These are phyloP conservation scores for Sarcoramphus papa DNA, from an alignment of 2,797 vertebrate species.

Conservation along the genomic window DNA sequence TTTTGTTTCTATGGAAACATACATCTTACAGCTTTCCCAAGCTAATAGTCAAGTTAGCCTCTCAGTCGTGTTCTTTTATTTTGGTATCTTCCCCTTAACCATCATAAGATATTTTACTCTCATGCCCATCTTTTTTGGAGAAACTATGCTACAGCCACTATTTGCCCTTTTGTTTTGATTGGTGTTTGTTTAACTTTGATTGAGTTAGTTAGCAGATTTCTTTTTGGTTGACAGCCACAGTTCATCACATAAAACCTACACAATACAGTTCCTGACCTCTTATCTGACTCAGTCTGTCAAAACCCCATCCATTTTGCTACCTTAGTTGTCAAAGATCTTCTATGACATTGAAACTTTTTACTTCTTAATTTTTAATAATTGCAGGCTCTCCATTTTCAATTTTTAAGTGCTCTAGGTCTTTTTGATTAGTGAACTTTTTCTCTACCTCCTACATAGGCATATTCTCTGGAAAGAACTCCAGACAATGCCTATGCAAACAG, in stretches of 20 bases:
- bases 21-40: background rate
- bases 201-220: background rate
- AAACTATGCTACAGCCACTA: background rate
- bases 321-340: background rate
- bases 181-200: background rate
- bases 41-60: background rate
- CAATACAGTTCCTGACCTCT: background rate
- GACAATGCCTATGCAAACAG: background rate
- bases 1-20: slow-evolving; percentile 51
- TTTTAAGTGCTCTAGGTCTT: background rate
- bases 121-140: background rate
- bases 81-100: background rate
- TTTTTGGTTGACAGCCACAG: background rate
- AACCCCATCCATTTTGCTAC: background rate
- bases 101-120: background rate
- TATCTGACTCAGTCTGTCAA: background rate
- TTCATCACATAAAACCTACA: background rate
- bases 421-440: background rate
- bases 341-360: background rate
- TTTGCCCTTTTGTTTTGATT: background rate
- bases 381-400: background rate
- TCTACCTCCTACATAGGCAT: background rate
- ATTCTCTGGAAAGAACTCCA: background rate
- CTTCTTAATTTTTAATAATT: background rate
- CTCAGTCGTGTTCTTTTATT: background rate